Percentiles rank a stretch among this genome's conserved stretches.
These are phyloP conservation scores for Sycophaga agraensis DNA, from an alignment of 1,140 invertebrate species.

Conservation along the genomic window DNA sequence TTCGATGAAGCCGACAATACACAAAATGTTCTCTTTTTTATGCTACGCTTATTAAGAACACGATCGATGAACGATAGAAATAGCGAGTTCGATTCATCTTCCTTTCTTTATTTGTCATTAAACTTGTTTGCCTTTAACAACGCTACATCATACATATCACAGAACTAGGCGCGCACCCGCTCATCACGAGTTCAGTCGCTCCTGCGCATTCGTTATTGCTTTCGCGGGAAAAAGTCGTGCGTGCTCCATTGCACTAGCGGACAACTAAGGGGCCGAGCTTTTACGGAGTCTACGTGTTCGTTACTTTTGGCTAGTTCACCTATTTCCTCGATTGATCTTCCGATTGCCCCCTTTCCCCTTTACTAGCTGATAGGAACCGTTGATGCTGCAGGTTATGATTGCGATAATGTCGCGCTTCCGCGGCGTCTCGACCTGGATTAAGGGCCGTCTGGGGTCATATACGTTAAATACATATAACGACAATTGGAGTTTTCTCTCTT, in stretches of 20 bases:
- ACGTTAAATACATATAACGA: too few relatives aligned
- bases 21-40: conserved; percentile 11
- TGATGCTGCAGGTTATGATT: too few relatives aligned
- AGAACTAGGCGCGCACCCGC: conserved; percentile 56
- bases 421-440: too few relatives aligned
- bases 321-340: too few relatives aligned
- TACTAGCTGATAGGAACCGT: too few relatives aligned
- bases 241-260: not conserved
- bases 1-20: conserved; percentile 27
- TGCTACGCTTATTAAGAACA: conserved; percentile 28
- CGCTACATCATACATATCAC: conserved; percentile 60
- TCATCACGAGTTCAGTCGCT: conserved; percentile 22
- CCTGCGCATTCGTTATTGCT: not conserved
- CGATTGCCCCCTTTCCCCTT: too few relatives aligned
- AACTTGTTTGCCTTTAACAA: conserved; percentile 42
- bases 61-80: conserved; percentile 49
- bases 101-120: conserved; percentile 7
- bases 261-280: too few relatives aligned
- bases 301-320: too few relatives aligned
- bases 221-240: not conserved
- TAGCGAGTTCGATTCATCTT: conserved; percentile 37
- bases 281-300: too few relatives aligned
- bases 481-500: too few relatives aligned
- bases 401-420: too few relatives aligned
- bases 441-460: too few relatives aligned